These are phyloP conservation scores for Sarcophilus harrisii DNA, from an alignment of 2,797 vertebrate species.

Conservation along the genomic window DNA sequence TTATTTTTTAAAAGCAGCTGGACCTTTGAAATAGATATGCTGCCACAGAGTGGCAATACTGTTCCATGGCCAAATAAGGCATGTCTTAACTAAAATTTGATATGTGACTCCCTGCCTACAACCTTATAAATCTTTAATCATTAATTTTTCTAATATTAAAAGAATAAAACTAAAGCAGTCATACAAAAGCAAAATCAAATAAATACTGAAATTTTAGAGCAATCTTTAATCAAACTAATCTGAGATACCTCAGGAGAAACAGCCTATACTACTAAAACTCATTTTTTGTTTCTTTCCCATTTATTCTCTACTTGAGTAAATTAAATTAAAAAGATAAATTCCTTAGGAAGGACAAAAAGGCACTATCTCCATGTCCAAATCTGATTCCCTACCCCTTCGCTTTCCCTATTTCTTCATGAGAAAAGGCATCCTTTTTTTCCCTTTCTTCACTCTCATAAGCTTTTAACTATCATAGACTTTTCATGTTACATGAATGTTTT, in stretches of 20 bases:
- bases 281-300: neutral
- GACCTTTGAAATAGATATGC: neutral
- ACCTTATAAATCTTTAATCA: neutral
- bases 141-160: constrained; percentile 24
- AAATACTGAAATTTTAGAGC: constrained; percentile 14
- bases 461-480: neutral
- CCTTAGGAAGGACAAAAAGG: neutral
- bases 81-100: neutral
- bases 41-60: neutral
- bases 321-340: neutral
- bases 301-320: neutral
- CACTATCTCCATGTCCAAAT: neutral
- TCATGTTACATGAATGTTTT: neutral
- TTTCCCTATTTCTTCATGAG: neutral
- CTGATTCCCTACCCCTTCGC: neutral
- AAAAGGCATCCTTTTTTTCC: neutral
- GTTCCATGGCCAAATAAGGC: neutral
- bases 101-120: neutral
- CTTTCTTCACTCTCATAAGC: neutral
- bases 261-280: neutral
- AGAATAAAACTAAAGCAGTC: constrained; percentile 32
- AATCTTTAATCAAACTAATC: constrained; percentile 51
- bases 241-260: neutral
- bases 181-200: constrained; percentile 24
- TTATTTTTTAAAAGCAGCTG: neutral